These are phyloP conservation scores for Tenthredo scrophulariae DNA, from an alignment of 2,888 invertebrate species.

Conservation along the genomic window DNA sequence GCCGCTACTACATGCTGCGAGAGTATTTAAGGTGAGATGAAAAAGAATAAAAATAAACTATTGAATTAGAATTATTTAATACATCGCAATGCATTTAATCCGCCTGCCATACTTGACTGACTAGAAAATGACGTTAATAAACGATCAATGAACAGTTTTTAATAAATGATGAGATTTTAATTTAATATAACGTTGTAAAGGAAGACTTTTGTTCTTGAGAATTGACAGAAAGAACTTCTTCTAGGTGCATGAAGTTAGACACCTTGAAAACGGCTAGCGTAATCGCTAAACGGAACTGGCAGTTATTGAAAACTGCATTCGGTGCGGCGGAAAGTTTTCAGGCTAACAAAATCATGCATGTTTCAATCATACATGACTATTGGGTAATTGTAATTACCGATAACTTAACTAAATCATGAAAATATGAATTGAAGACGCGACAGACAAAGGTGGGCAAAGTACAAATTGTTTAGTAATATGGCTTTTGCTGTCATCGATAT, in stretches of 20 bases:
- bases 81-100: neutral
- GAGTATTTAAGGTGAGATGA: constrained; percentile 83
- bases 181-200: neutral
- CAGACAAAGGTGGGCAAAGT: constrained; percentile 23
- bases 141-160: neutral
- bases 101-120: neutral
- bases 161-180: neutral
- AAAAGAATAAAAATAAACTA: neutral
- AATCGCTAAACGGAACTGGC: constrained; percentile 14
- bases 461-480: constrained; percentile 25
- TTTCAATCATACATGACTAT: constrained; percentile 32
- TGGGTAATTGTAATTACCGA: constrained; percentile 17
- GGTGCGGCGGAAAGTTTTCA: neutral
- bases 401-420: constrained; percentile 3
- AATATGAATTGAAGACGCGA: constrained; percentile 33
- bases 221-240: constrained; percentile 37
- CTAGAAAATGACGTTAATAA: neutral
- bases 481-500: neutral
- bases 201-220: neutral
- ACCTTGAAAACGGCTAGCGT: constrained; percentile 33
- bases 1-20: constrained; percentile 85
- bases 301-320: constrained; percentile 21
- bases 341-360: constrained; percentile 25
- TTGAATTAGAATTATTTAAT: neutral
- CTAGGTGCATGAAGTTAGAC: constrained; percentile 44